Conservation (phyloP, 2,113 vertebrate genomes). For the Progne subis region DNA sequence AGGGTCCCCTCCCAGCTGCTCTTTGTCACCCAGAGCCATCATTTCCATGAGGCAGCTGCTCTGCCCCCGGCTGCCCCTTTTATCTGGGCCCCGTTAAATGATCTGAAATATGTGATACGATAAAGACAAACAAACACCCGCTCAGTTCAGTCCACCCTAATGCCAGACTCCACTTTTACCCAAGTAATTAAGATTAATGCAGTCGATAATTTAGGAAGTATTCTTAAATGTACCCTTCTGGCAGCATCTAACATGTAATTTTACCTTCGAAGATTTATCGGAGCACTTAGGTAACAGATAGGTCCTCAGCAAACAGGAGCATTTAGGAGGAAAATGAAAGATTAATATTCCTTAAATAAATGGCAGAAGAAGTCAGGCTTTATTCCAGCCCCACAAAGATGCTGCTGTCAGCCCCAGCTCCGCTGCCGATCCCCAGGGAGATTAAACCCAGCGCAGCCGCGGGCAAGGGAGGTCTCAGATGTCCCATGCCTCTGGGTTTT, state of each 20-base stretch:
- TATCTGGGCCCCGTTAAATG: constrained; percentile 62
- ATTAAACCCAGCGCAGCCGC: not conserved
- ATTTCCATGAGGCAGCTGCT: not conserved
- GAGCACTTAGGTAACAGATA: constrained; percentile 74
- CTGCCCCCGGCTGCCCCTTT: not conserved
- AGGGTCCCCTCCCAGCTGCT: not conserved
- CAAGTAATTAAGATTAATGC: constrained; percentile 85
- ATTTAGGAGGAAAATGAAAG: constrained; percentile 71
- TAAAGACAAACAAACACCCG: constrained; percentile 63
- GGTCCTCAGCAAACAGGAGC: constrained; percentile 70
- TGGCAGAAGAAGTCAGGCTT: constrained; percentile 41
- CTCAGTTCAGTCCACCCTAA: constrained; percentile 59
- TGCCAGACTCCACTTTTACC: constrained; percentile 70
- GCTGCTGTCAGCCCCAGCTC: not conserved
- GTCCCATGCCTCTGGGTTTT: not conserved
- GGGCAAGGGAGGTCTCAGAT: not conserved
- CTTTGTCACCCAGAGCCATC: constrained; percentile 32
- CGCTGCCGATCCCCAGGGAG: not conserved
- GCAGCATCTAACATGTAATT: constrained; percentile 69
- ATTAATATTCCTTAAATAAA: constrained; percentile 65
- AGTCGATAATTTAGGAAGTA: constrained; percentile 71
- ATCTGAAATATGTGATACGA: constrained; percentile 71
- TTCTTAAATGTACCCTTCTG: constrained; percentile 73
- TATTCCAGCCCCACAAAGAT: not conserved
- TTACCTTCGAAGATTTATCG: constrained; percentile 77